Conservation (phyloP, 2,113 vertebrate species). For the Sebastes fasciatus region DNA sequence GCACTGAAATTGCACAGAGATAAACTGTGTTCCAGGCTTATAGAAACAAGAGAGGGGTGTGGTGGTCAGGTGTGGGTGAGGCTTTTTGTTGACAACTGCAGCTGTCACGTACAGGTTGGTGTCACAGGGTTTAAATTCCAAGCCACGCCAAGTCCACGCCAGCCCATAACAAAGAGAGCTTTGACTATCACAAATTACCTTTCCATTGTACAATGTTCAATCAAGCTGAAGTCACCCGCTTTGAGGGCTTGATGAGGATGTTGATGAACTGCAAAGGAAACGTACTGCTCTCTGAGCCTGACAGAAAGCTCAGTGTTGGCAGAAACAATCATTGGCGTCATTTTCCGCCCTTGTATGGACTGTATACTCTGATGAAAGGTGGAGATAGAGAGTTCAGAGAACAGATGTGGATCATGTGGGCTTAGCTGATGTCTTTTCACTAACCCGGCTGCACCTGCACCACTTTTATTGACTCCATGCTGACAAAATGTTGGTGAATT, state of each 20-base stretch:
- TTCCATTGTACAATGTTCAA: constrained; percentile 45
- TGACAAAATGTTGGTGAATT: constrained; percentile 43
- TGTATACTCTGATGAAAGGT: constrained; percentile 55
- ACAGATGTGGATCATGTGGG: constrained; percentile 59
- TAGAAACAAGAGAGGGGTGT: constrained; percentile 31
- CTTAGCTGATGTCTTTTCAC: constrained; percentile 53
- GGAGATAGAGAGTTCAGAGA: constrained; percentile 60
- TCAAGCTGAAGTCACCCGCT: constrained; percentile 49
- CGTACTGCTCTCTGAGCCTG: constrained; percentile 8
- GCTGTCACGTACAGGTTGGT: constrained; percentile 31
- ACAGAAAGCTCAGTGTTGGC: constrained; percentile 54
- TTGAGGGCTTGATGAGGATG: constrained; percentile 53
- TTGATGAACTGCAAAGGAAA: constrained; percentile 53
- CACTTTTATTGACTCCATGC: constrained; percentile 45
- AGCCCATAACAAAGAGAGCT: constrained; percentile 53
- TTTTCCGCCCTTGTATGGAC: constrained; percentile 54
- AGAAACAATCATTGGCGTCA: constrained; percentile 52
- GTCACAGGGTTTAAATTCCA: constrained; percentile 44
- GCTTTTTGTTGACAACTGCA: constrained; percentile 54
- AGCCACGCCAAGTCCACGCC: constrained; percentile 22
- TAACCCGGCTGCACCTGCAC: constrained; percentile 61
- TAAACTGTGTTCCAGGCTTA: constrained; percentile 10
- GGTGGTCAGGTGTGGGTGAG: constrained; percentile 42
- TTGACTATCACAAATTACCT: constrained; percentile 40
- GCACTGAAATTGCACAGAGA: neutral